Base-by-base conservation (phyloP, 2,797 vertebrate genomes). In the Stomatorhinus walkeri region DNA sequence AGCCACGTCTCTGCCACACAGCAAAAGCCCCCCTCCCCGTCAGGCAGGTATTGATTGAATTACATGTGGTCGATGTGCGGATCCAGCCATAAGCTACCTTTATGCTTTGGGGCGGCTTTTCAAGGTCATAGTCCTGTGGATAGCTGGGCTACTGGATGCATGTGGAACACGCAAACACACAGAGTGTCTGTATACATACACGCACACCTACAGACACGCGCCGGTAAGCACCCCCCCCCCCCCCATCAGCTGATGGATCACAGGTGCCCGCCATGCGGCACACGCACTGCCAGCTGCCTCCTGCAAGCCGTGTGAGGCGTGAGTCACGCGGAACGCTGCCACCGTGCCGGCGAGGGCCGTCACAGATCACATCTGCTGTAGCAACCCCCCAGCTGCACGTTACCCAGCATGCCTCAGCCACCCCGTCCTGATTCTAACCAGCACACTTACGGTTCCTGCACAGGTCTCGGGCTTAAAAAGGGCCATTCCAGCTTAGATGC, bases 41-140 rank as follows among this genome's bases (percentile, higher is more conserved):
- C 51, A 81, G 89, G 24, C 51, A 43, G 24, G 24, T 22, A 89
- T 81, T 28, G 84, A 88, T 87, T 52, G 51, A 87, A 87, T 88
- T 87, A 88, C 64, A n/a, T 88, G 87, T 22, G 64, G 83, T 86
- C 88, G 79, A 56, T 87, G 76, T 64, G 79, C 49, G 51, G 87
- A 88, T 61, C n/a, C 16, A 85, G 81, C 48, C 19, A 28, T 14
- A 16, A 14, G 10, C 14, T 28, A 51, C 87, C 46, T 64, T 4
- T 14, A 19, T 68, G 40, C 83, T 43, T 0, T 10, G 36, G 61
- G 59, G n/a, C 49, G 46, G 3, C 52, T 14, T 51, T 48, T 32
- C 83, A 89, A 89, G 81, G 89, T 89, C 87, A 85, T 28, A 87
- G 6, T 43, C 4, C 14, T 49, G 52, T 10, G 2, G 12, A 36